Evolutionary conservation across 2,113 vertebrate genomes (phyloP), one percentile per base, ranked within the genome.

Genomic region (Zapus hudsonius): DNA sequence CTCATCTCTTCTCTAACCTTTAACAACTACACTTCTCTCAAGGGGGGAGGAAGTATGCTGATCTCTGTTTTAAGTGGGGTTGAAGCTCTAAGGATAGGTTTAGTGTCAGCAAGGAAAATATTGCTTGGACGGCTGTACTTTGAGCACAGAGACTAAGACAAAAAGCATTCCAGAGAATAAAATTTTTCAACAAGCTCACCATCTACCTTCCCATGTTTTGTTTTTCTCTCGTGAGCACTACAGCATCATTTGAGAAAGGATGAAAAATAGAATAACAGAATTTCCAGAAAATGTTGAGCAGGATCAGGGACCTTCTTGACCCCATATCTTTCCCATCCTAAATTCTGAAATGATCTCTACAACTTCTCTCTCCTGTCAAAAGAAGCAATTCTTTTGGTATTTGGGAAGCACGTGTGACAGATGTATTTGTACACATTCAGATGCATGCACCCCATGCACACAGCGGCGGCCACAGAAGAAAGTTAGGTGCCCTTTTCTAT

Each of bases 131-230:
- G 20, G 59, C 59, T 16, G 23, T 5, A 6, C 1, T 20, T 23
- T 22, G 59, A 20, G 15, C 23, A 20, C 59, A 82, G n/a, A 84
- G n/a, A 84, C 10, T 74, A 64, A 17, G 11, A n/a, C n/a, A 74
- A 87, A 67, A 92, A 33, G 2, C 7, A 47, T 25, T 69, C 69
- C 63, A 64, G 27, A 63, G 5, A 87, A 94, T 23, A 7, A 52
- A 72, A 64, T 87, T 95, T 36, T 52, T 79, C 52, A 92, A 31
- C 23, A 69, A 76, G 57, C 40, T 4, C 3, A 61, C 5, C 7
- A 15, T 74, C 29, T 79, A 73, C 82, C 66, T 64, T 84, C 31
- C 85, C 64, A n/a, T 7, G 44, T 79, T 91, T 93, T 93, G 25
- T 3, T 91, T 92, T 40, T 42, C 57, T 84, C 27, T 57, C 1